Conservation (phyloP, 2,113 vertebrate genomes). For the Cyrtonyx montezumae region DNA sequence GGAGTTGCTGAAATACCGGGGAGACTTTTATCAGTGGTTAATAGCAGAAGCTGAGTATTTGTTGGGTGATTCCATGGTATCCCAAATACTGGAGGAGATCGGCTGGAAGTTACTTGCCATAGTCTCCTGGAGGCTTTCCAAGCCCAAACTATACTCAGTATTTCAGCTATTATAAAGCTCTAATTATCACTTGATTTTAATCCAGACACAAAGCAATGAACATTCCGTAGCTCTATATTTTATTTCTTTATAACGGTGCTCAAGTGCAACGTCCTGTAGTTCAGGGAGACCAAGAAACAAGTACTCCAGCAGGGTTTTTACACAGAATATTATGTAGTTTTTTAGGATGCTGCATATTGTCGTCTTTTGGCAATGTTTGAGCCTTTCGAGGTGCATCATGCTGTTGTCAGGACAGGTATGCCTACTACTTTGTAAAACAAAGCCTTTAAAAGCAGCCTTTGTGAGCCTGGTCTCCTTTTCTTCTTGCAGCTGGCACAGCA, state of each 20-base stretch:
- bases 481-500: background rate
- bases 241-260: background rate
- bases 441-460: background rate
- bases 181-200: slow-evolving; percentile 44
- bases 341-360: background rate
- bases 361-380: background rate
- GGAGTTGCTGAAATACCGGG: slow-evolving; percentile 11
- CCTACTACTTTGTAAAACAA: background rate
- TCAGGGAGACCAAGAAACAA: background rate
- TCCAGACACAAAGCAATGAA: background rate
- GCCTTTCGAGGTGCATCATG: background rate
- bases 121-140: slow-evolving; percentile 65
- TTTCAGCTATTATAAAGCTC: slow-evolving; percentile 38
- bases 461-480: background rate
- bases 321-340: background rate
- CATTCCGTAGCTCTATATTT: background rate
- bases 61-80: background rate
- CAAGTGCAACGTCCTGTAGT: slow-evolving; percentile 23
- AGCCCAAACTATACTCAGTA: background rate
- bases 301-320: background rate
- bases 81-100: background rate
- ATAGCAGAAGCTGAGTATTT: background rate
- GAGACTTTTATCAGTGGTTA: background rate
- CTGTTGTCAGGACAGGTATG: background rate
- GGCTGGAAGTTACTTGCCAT: slow-evolving; percentile 13